phyloP scores from a whole-genome alignment of 2,888 invertebrate genomes.

The Pseudanteris insignis region DNA sequence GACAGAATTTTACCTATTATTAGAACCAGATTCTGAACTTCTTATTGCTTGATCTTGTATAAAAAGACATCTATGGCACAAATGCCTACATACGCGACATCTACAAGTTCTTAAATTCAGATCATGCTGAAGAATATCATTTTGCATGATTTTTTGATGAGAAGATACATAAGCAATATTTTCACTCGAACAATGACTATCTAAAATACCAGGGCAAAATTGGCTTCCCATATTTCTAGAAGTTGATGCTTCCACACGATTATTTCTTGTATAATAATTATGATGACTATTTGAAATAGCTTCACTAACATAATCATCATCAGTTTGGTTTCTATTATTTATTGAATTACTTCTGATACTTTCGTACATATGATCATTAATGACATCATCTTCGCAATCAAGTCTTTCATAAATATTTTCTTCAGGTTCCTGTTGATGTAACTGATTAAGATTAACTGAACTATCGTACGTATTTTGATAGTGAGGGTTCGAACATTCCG shows the following conservation, averaged over 20 bases:
- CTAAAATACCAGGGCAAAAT: slow-evolving; percentile 55
- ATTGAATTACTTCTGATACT: slow-evolving; percentile 50
- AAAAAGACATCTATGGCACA: slow-evolving; percentile 58
- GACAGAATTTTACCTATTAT: slow-evolving; percentile 52
- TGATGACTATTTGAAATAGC: slow-evolving; percentile 50
- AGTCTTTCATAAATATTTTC: slow-evolving; percentile 66
- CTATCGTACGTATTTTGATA: slow-evolving; percentile 60
- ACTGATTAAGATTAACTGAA: slow-evolving; percentile 17
- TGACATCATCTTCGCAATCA: slow-evolving; percentile 57
- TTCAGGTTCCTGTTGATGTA: slow-evolving; percentile 57
- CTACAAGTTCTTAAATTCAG: slow-evolving; percentile 55
- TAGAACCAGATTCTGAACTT: slow-evolving; percentile 41
- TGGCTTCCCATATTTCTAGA: slow-evolving; percentile 51
- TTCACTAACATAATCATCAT: slow-evolving; percentile 50
- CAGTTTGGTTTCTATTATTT: slow-evolving; percentile 52
- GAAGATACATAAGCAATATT: slow-evolving; percentile 58
- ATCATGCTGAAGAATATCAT: slow-evolving; percentile 36
- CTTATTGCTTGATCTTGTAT: slow-evolving; percentile 53
- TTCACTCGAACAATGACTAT: slow-evolving; percentile 62
- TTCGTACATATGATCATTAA: slow-evolving; percentile 57
- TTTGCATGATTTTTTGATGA: slow-evolving; percentile 51
- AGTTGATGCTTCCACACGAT: slow-evolving; percentile 48
- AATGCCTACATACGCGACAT: slow-evolving; percentile 56
- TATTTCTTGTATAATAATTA: slow-evolving; percentile 52
- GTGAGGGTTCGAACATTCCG: slow-evolving; percentile 55